These are phyloP conservation scores for Hydroisotoma schaefferi DNA, from an alignment of 2,888 invertebrate genomes.

Conservation along the genomic window DNA sequence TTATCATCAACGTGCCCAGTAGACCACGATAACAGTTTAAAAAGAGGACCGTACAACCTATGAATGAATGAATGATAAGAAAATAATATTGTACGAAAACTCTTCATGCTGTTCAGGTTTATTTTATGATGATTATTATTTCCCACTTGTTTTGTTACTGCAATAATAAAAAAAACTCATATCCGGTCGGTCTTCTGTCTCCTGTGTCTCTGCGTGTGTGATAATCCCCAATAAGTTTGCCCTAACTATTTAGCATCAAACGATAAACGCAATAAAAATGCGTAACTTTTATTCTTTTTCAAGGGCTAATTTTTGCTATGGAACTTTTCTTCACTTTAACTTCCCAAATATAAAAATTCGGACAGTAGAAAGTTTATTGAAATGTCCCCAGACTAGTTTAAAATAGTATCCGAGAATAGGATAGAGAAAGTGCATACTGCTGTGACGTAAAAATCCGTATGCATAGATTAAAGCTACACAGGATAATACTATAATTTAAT, in stretches of 20 bases:
- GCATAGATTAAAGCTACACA: not conserved
- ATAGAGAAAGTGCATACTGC: no score
- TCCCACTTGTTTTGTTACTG: not conserved
- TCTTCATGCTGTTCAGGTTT: not conserved
- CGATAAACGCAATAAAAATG: no score
- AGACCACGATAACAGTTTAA: constrained; percentile 9
- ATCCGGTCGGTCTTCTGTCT: constrained; percentile 16
- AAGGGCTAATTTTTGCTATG: no score
- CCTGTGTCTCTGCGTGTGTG: not conserved
- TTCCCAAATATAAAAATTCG: no score
- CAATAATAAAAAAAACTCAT: constrained; percentile 10
- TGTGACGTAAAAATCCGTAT: no score
- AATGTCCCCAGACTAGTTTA: no score
- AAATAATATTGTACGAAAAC: not conserved
- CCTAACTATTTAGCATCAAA: no score
- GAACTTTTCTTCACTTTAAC: no score
- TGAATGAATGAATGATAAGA: not conserved
- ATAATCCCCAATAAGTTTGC: not conserved
- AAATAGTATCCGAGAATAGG: no score
- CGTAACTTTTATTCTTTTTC: no score
- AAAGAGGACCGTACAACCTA: not conserved
- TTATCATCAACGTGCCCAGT: not conserved
- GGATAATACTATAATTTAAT: not conserved
- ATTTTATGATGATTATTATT: constrained; percentile 3
- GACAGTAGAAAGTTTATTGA: no score